Base-by-base conservation (phyloP, 2,888 invertebrate species). In the Vannuccia rotundouncinata region DNA sequence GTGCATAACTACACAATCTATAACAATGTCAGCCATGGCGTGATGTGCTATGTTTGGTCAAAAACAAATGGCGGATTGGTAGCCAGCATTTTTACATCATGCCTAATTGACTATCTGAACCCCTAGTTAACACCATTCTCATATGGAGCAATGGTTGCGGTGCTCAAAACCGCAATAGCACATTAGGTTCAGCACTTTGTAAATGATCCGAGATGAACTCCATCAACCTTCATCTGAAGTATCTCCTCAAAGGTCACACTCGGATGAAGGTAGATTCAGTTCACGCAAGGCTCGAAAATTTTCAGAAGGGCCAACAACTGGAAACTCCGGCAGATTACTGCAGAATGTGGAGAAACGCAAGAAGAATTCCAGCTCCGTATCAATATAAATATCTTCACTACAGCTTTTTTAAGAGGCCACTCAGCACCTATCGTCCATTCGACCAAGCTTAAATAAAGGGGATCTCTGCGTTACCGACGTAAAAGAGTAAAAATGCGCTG, bases 371-470 rank as follows among this genome's bases (percentile, higher is more conserved):
- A 75, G 17, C 31, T 75, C 75, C 75, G 31, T 75, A 75, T 30
- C 75, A 30, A 29, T 27, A 17, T 22, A 75, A 75, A 30, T 75
- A 75, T 75, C 75, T 75, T 29, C 75, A 75, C 29, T 75, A 29
- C 31, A 30, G 5, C 13, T 75, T 75, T 29, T 75, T 75, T 75
- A 28, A 75, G 75, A 75, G 31, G 75, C 75, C 29, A 30, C 31
- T 29, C 75, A 75, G 75, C 29, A 75, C 29, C 29, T 75, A 29
- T 75, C 75, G 31, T 75, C 75, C 75, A 75, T 75, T 30, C 29
- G 75, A 75, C 75, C 75, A 29, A n/a, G 75, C 75, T 30, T 31
- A 29, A 29, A 29, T 10, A 75, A 75, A 75, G 75, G 75, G 2
- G 75, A 75, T 75, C 27, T 30, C 29, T 75, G 75, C 75, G 31